A percentile compares a stretch with the other conserved stretches of the same genome.
phyloP scores from a whole-genome alignment of 2,113 vertebrate species.

The Haliaeetus leucogaster region DNA sequence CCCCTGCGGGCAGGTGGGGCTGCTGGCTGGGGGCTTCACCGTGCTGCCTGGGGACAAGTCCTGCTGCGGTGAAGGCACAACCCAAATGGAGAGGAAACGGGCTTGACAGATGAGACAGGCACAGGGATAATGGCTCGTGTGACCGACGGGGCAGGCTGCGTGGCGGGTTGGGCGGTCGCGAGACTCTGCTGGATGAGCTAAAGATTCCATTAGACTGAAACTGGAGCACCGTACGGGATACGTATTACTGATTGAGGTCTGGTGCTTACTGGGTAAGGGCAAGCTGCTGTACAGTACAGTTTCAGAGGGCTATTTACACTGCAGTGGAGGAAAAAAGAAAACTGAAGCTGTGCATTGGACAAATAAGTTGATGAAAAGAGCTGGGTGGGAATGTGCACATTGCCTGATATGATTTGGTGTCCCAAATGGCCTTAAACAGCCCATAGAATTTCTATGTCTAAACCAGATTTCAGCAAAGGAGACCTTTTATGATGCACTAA shows the following conservation, averaged over 20 bases:
- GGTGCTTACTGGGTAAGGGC: not conserved
- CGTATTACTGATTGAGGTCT: not conserved
- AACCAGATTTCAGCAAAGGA: constrained; percentile 43
- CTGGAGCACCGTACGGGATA: not conserved
- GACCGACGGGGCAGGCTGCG: not conserved
- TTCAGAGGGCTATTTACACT: not conserved
- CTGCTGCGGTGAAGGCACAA: not conserved
- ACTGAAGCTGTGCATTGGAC: not conserved
- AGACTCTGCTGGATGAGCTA: not conserved
- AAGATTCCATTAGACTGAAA: not conserved
- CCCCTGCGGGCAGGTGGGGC: not conserved
- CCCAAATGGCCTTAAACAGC: constrained; percentile 45
- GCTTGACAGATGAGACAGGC: not conserved
- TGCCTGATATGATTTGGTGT: constrained; percentile 28
- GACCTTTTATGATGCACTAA: constrained; percentile 34
- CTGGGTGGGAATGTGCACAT: not conserved
- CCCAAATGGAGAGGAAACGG: not conserved
- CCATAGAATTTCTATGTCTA: constrained; percentile 22
- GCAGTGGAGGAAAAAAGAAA: not conserved
- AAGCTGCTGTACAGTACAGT: not conserved
- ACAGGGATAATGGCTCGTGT: not conserved
- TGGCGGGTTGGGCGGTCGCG: fast-evolving
- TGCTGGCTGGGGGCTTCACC: not conserved
- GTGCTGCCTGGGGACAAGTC: fast-evolving
- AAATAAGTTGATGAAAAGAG: not conserved